Base-by-base conservation (phyloP, 1,140 invertebrate genomes). In the Andricus grossulariae region DNA sequence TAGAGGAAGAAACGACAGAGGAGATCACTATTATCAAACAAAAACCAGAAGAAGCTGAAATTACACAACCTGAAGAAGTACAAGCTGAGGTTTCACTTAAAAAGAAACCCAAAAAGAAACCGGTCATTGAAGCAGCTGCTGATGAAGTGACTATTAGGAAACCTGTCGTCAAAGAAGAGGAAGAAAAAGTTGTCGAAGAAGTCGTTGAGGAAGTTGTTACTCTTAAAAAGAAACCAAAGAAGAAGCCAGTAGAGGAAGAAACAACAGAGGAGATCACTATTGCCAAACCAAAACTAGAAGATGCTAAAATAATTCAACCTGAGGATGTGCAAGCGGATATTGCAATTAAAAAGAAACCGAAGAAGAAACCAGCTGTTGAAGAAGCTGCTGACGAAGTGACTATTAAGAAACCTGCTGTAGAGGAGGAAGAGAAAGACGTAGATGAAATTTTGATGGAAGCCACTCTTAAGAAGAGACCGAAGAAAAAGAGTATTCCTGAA, bases 211-310 rank as follows among this genome's bases (percentile, higher is more conserved):
- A 84, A 49, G 82, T 87, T 0, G n/a, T n/a, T n/a, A 85, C 74
- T 19, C 76, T 85, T 13, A 83, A 83, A 54, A 84, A 83, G 73
- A 86, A 85, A 73, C 80, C 81, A 10, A 87, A 81, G 78, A 88
- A 88, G 76, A 83, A 86, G n/a, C 72, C 81, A 15, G 25, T 85
- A 81, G 12, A 74, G 79, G 86, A 91, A 32, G 92, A 92, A 80
- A 80, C 89, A 70, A 83, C 84, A 18, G 90, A 90, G 55, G 91
- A 93, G 80, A 78, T 90, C 3, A 84, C 88, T 0, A 86, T 88
- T 16, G 86, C 86, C 76, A 87, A 88, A 32, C 85, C 82, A 79
- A 51, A 86, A 84, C 13, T 32, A n/a, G 76, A 82, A 71, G 77
- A 83, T 71, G 18, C 73, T 12, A 6, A 32, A 39, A 3, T 39